A percentile compares a stretch with the other conserved stretches of the same genome.
phyloP scores from a whole-genome alignment of 2,888 invertebrate genomes.

The Allygus modestus region DNA sequence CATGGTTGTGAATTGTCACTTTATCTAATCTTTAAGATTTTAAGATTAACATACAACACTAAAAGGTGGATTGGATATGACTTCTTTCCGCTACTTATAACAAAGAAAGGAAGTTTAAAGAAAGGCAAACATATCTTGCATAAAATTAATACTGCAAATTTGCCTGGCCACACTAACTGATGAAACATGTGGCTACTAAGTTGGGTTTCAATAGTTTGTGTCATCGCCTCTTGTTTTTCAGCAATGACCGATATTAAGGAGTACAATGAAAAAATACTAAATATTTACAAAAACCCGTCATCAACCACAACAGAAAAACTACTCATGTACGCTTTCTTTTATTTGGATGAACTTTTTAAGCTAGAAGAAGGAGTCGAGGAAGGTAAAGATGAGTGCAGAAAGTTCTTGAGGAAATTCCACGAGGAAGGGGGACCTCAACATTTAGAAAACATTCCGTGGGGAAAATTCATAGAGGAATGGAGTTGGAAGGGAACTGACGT shows the following conservation, averaged over 20 bases:
- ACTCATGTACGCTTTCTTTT: slow-evolving; percentile 51
- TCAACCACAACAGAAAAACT: slow-evolving; percentile 7
- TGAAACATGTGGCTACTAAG: not conserved
- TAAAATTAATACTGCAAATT: too few relatives aligned
- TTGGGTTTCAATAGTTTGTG: not conserved
- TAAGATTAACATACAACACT: too few relatives aligned
- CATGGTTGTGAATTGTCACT: too few relatives aligned
- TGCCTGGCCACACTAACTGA: not conserved
- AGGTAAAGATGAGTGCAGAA: slow-evolving; percentile 38
- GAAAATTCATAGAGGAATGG: slow-evolving; percentile 21
- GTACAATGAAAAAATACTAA: slow-evolving; percentile 39
- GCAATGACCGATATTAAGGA: slow-evolving; percentile 47
- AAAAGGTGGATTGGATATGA: too few relatives aligned
- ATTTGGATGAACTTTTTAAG: slow-evolving; percentile 46
- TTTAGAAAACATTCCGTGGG: slow-evolving; percentile 30
- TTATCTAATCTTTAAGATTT: too few relatives aligned
- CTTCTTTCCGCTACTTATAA: too few relatives aligned
- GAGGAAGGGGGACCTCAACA: slow-evolving; percentile 48
- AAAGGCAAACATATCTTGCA: too few relatives aligned
- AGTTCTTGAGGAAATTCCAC: slow-evolving; percentile 27
- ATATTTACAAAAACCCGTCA: slow-evolving; percentile 37
- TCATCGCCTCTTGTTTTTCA: not conserved
- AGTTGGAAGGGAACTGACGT: slow-evolving; percentile 31
- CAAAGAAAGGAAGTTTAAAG: too few relatives aligned
- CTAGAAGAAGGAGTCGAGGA: slow-evolving; percentile 46